A percentile compares a stretch with the other conserved stretches of the same genome.
Evolutionary conservation across 1,140 invertebrate genomes (phyloP).

Genomic region (Magallana ariakensis): DNA sequence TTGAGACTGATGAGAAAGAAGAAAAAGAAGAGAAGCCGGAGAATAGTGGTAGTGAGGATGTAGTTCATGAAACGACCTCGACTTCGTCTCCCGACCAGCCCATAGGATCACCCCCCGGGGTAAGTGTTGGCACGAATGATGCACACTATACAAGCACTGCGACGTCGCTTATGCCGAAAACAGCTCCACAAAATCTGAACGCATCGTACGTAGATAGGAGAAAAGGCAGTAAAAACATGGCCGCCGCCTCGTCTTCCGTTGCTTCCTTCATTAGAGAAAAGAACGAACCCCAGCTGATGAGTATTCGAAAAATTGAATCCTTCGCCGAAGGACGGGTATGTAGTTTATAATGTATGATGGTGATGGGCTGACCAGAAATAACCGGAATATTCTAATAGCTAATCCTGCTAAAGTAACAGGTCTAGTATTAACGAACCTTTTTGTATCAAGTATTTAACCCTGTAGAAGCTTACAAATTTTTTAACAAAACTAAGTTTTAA

Average conservation of each 20-base stretch:
- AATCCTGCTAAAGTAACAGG: neutral
- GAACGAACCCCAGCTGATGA: conserved; percentile 67
- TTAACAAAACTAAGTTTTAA: no score
- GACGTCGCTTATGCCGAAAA: conserved; percentile 9
- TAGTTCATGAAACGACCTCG: neutral
- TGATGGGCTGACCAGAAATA: neutral
- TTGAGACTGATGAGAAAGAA: neutral
- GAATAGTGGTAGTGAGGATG: neutral
- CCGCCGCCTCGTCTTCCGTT: neutral
- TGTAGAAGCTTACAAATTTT: no score
- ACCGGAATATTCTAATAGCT: neutral
- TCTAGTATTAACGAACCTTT: no score
- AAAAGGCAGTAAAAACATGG: conserved; percentile 17
- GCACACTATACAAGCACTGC: neutral
- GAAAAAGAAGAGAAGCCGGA: neutral
- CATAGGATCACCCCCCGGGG: neutral
- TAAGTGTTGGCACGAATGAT: neutral
- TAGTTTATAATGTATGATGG: neutral
- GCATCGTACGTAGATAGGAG: conserved; percentile 45
- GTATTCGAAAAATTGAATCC: conserved; percentile 69
- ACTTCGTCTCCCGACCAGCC: neutral
- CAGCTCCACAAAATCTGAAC: conserved; percentile 48
- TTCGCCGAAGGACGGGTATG: conserved; percentile 14
- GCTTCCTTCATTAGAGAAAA: conserved; percentile 57
- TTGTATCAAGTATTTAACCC: no score